A percentile compares a stretch with the other conserved stretches of the same genome.
phyloP scores from a whole-genome alignment of 2,113 vertebrate species.

The Entomyzon cyanotis region DNA sequence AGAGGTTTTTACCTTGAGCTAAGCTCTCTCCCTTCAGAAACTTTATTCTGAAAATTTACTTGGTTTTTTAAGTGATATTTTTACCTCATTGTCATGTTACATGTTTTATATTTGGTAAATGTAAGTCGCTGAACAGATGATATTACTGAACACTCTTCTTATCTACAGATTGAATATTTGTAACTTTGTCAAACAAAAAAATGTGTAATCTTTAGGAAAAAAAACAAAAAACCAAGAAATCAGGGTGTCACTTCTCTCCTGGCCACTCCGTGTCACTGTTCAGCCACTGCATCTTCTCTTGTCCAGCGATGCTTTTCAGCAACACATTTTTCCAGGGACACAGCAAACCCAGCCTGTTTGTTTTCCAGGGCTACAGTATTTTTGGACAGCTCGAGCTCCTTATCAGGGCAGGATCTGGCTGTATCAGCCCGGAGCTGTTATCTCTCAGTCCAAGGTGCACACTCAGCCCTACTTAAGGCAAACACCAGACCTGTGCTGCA shows the following conservation, averaged over 20 bases:
- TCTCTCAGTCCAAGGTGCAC: conserved; percentile 1
- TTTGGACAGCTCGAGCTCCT: background rate
- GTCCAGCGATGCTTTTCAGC: background rate
- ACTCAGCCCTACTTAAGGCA: background rate
- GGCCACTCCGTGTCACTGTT: conserved; percentile 66
- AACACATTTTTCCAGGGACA: background rate
- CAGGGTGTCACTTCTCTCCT: conserved; percentile 4
- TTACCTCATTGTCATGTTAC: background rate
- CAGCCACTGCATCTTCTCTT: background rate
- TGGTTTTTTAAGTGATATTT: background rate
- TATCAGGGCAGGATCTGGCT: background rate
- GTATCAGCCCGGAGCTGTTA: background rate
- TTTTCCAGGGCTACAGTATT: background rate
- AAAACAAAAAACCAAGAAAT: fast-evolving
- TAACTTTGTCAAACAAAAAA: background rate
- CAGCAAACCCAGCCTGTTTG: background rate
- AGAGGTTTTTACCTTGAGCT: background rate
- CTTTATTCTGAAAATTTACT: background rate
- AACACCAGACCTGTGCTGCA: background rate
- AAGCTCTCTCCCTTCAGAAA: background rate
- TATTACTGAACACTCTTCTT: background rate
- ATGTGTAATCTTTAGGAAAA: background rate
- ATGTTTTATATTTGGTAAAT: background rate
- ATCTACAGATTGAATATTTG: background rate
- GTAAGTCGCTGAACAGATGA: fast-evolving